phyloP scores from a whole-genome alignment of 2,113 vertebrate species.

The Erythrocebus patas region DNA sequence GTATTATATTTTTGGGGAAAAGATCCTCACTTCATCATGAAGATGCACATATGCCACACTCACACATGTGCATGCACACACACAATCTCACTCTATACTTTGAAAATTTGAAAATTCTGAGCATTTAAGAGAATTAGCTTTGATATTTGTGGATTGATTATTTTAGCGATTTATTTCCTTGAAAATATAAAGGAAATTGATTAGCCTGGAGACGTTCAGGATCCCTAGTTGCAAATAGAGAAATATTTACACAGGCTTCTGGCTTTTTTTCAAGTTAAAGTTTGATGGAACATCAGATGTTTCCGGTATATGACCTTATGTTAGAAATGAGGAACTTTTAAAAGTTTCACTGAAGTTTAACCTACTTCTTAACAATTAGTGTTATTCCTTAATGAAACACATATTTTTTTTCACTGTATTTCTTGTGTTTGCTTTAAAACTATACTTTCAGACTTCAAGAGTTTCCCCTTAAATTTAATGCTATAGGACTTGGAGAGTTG shows the following conservation, averaged over 20 bases:
- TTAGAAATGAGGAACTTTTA: constrained; percentile 12
- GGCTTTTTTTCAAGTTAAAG: constrained; percentile 49
- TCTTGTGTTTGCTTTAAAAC: not conserved
- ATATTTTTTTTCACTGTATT: not conserved
- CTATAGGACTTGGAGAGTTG: not conserved
- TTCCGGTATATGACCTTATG: constrained; percentile 7
- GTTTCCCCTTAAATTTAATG: not conserved
- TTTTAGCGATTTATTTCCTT: constrained; percentile 39
- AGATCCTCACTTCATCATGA: not conserved
- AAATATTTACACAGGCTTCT: not conserved
- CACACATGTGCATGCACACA: not conserved
- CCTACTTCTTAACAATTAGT: not conserved
- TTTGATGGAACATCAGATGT: constrained; percentile 25
- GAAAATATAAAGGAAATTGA: constrained; percentile 42
- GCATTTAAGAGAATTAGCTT: not conserved
- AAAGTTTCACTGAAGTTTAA: constrained; percentile 33
- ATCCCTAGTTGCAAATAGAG: not conserved
- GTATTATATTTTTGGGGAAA: not conserved
- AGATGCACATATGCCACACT: not conserved
- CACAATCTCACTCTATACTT: not conserved
- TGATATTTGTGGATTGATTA: constrained; percentile 12
- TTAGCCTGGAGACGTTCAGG: not conserved
- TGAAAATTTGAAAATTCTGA: not conserved
- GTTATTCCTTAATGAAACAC: constrained; percentile 15
- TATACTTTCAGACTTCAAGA: not conserved